Conservation (phyloP, 2,888 invertebrate genomes). For the Lepidochrysops patricia region DNA sequence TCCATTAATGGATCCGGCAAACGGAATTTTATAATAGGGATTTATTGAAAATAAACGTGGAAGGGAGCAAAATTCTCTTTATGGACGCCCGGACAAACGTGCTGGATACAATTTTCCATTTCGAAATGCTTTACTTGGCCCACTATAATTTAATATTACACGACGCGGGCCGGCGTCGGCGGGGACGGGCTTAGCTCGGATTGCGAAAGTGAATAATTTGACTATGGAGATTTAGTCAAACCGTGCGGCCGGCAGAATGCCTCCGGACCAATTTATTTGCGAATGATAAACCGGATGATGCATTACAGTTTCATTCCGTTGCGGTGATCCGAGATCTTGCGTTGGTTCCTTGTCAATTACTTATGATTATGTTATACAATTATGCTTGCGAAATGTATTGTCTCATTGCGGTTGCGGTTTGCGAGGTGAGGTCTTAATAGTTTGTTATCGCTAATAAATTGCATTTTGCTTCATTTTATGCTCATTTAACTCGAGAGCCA, state of each 20-base stretch:
- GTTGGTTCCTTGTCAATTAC: constrained; percentile 33
- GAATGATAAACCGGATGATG: constrained; percentile 37
- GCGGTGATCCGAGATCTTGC: constrained; percentile 30
- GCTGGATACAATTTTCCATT: constrained; percentile 61
- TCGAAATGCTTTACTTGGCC: constrained; percentile 61
- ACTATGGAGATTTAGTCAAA: constrained; percentile 55
- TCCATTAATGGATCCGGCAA: constrained; percentile 28
- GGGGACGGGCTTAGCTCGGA: constrained; percentile 56
- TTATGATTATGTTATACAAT: constrained; percentile 18
- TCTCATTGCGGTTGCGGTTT: constrained; percentile 20
- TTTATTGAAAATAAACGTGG: constrained; percentile 22
- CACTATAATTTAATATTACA: constrained; percentile 72
- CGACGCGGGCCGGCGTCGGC: constrained; percentile 45
- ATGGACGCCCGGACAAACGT: constrained; percentile 36
- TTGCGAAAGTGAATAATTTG: constrained; percentile 70
- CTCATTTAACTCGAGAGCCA: not conserved
- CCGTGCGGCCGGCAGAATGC: constrained; percentile 37
- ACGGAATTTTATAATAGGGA: constrained; percentile 41
- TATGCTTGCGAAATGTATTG: constrained; percentile 19
- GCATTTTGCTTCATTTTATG: not conserved
- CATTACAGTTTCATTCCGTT: constrained; percentile 36
- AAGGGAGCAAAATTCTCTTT: constrained; percentile 32
- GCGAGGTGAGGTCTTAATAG: not conserved
- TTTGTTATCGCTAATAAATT: not conserved
- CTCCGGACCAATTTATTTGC: constrained; percentile 54